These are phyloP conservation scores for Synanthedon formicaeformis DNA, from an alignment of 2,888 invertebrate species.

Conservation along the genomic window DNA sequence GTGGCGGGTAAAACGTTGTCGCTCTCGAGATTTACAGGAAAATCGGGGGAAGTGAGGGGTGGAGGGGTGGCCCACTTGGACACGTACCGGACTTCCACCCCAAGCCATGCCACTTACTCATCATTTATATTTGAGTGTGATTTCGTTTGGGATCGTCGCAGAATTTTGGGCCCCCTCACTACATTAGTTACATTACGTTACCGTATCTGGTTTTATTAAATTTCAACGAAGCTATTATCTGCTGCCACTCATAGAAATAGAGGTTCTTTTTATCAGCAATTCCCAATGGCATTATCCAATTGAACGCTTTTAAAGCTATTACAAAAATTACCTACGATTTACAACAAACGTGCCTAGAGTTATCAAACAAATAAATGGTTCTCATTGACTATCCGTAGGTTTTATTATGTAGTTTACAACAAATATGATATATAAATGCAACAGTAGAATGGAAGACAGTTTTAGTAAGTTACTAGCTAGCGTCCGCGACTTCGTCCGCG, in stretches of 20 bases:
- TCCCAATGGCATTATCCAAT: too few species aligned
- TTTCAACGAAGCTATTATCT: conserved; percentile 51
- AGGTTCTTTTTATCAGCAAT: conserved; percentile 22
- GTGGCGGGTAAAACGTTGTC: conserved; percentile 40
- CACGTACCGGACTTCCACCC: conserved; percentile 41
- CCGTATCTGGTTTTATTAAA: conserved; percentile 54
- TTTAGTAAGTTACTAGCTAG: too few species aligned
- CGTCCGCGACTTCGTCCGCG: too few species aligned
- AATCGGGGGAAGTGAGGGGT: conserved; percentile 22
- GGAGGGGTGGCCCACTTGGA: conserved; percentile 41
- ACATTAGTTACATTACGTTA: conserved; percentile 55
- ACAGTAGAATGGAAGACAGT: too few species aligned
- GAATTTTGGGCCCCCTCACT: conserved; percentile 42
- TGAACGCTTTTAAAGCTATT: background rate
- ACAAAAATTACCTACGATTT: too few species aligned
- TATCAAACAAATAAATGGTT: too few species aligned
- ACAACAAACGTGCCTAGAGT: too few species aligned
- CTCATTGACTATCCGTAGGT: too few species aligned
- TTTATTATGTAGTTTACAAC: too few species aligned
- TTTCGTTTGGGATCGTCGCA: conserved; percentile 55
- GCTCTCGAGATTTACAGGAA: conserved; percentile 50
- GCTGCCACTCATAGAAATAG: conserved; percentile 44
- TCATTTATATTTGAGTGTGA: conserved; percentile 66
- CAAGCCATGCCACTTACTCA: conserved; percentile 46
- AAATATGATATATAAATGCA: too few species aligned